Percentiles rank a stretch among this genome's conserved stretches.
Evolutionary conservation across 2,113 vertebrate genomes (phyloP).

Genomic region (Phoenicopterus ruber): DNA sequence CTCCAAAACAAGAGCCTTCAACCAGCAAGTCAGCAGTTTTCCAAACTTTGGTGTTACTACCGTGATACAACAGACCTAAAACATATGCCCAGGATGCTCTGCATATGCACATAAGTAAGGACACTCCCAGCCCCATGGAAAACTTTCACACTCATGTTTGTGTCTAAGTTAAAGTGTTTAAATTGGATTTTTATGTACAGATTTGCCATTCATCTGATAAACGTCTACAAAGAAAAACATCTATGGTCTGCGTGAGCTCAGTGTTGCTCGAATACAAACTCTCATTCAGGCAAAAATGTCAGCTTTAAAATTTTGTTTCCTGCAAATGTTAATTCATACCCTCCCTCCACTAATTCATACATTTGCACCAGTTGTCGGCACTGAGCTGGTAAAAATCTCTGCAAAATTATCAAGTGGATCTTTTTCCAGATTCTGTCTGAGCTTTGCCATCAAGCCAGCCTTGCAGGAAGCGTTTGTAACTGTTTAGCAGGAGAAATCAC

Average conservation of each 20-base stretch:
- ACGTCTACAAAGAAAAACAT: background rate
- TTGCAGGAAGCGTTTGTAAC: background rate
- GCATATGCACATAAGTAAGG: background rate
- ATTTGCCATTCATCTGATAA: background rate
- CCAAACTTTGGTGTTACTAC: background rate
- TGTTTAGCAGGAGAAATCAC: background rate
- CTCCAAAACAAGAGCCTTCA: background rate
- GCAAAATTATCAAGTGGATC: background rate
- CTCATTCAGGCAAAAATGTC: constrained; percentile 4
- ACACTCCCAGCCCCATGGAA: background rate
- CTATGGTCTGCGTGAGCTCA: background rate
- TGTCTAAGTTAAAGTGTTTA: background rate
- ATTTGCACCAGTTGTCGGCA: background rate
- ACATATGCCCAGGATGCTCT: background rate
- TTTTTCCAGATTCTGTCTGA: background rate
- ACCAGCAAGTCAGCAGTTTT: background rate
- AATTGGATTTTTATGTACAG: background rate
- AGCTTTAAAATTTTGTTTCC: constrained; percentile 30
- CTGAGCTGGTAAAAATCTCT: background rate
- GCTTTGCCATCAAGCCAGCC: background rate
- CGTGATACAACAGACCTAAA: background rate
- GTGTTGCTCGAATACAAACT: background rate
- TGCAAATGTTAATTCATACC: constrained; percentile 39
- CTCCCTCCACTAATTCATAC: constrained; percentile 3
- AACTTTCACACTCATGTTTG: background rate